Conservation (phyloP, 2,888 invertebrate genomes). For the Tineola bisselliella region DNA sequence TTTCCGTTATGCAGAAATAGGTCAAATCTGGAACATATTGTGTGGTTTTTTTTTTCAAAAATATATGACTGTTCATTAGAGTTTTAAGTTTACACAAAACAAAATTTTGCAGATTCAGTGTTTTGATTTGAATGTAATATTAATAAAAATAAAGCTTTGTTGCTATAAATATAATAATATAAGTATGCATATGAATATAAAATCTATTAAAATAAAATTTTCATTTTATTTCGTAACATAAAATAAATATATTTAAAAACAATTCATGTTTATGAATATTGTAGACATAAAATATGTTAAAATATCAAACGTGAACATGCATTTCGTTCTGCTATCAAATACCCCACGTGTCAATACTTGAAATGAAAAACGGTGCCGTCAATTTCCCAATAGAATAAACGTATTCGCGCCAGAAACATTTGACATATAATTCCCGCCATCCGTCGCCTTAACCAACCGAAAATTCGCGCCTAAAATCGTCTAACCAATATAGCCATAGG, state of each 20-base stretch:
- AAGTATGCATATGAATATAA: too few relatives aligned
- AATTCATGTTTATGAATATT: too few relatives aligned
- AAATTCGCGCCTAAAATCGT: slow-evolving; percentile 60
- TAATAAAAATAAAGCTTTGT: too few relatives aligned
- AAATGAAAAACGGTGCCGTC: not conserved
- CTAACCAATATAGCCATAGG: slow-evolving; percentile 46
- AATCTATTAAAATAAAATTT: too few relatives aligned
- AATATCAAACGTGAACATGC: not conserved
- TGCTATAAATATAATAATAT: too few relatives aligned
- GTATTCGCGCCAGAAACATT: slow-evolving; percentile 41
- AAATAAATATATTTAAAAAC: too few relatives aligned
- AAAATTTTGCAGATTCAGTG: too few relatives aligned
- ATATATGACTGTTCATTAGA: not conserved
- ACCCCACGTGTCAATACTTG: not conserved
- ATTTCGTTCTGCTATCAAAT: not conserved
- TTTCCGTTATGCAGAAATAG: slow-evolving; percentile 45
- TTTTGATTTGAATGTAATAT: too few relatives aligned
- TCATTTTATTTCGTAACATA: too few relatives aligned
- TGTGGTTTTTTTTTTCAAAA: not conserved
- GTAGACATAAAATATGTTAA: not conserved
- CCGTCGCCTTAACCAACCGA: slow-evolving; percentile 62
- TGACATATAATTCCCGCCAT: slow-evolving; percentile 59
- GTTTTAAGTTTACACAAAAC: too few relatives aligned
- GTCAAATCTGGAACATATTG: slow-evolving; percentile 26
- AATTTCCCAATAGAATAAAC: not conserved